Conservation (phyloP, 2,888 invertebrate genomes). For the Ophioninae sp. region DNA sequence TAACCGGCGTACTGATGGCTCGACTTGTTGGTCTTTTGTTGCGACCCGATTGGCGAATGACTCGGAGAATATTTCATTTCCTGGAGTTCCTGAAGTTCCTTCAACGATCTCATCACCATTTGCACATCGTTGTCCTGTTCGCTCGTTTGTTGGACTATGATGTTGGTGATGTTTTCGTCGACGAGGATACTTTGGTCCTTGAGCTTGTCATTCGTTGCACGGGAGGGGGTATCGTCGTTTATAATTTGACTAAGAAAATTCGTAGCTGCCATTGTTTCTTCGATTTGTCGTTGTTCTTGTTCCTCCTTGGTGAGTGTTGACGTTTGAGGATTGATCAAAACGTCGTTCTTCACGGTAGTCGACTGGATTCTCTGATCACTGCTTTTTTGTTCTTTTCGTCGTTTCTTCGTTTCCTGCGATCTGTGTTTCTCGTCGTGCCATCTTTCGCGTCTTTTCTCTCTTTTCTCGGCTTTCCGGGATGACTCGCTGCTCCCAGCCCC, state of each 20-base stretch:
- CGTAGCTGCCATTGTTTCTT: conserved; percentile 80
- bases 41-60: conserved; percentile 72
- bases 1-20: conserved; percentile 72
- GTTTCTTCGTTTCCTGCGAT: conserved; percentile 70
- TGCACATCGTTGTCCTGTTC: conserved; percentile 79
- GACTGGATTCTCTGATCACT: conserved; percentile 27
- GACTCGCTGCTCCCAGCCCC: conserved; percentile 59
- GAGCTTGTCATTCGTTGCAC: conserved; percentile 69
- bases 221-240: conserved; percentile 73
- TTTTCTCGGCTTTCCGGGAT: conserved; percentile 68
- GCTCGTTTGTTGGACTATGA: conserved; percentile 67
- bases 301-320: conserved; percentile 73
- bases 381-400: conserved; percentile 69
- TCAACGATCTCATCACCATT: conserved; percentile 79
- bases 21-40: conserved; percentile 72
- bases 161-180: conserved; percentile 65
- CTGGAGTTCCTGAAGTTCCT: conserved; percentile 77
- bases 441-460: conserved; percentile 68
- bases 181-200: conserved; percentile 67
- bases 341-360: conserved; percentile 28
- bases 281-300: conserved; percentile 77
- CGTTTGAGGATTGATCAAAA: conserved; percentile 19
- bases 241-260: conserved; percentile 81
- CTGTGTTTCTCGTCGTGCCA: conserved; percentile 72
- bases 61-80: conserved; percentile 75